These are phyloP conservation scores for Catagonus wagneri DNA, from an alignment of 2,113 vertebrate genomes.

Conservation along the genomic window DNA sequence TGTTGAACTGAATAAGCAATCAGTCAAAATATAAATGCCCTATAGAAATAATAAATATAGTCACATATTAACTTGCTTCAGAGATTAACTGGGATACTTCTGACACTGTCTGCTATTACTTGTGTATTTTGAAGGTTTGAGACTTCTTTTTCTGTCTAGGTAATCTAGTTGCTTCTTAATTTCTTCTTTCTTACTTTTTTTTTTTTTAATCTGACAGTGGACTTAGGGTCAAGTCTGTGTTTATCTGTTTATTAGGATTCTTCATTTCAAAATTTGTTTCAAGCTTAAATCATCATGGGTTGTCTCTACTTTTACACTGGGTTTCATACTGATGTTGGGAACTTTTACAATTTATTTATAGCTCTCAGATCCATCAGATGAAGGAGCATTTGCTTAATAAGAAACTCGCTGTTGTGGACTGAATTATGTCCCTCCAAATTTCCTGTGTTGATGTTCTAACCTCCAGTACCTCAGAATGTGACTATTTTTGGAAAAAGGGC, in stretches of 20 bases:
- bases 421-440: not conserved
- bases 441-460: not conserved
- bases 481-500: not conserved
- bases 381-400: conserved; percentile 20
- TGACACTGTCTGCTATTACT: not conserved
- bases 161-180: not conserved
- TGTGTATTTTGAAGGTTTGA: not conserved
- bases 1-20: not conserved
- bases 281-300: not conserved
- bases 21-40: conserved; percentile 43
- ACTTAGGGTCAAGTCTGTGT: not conserved
- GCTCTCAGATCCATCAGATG: not conserved
- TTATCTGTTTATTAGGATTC: conserved; percentile 24
- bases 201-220: not conserved
- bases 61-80: conserved; percentile 37
- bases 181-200: not conserved
- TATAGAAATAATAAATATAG: conserved; percentile 20
- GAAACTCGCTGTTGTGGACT: not conserved
- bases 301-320: conserved; percentile 4
- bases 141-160: not conserved
- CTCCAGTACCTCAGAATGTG: not conserved
- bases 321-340: not conserved
- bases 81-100: not conserved
- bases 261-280: conserved; percentile 47
- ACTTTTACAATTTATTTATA: not conserved